Evolutionary conservation across 2,113 vertebrate species (phyloP).

Genomic region (Ornithorhynchus anatinus): DNA sequence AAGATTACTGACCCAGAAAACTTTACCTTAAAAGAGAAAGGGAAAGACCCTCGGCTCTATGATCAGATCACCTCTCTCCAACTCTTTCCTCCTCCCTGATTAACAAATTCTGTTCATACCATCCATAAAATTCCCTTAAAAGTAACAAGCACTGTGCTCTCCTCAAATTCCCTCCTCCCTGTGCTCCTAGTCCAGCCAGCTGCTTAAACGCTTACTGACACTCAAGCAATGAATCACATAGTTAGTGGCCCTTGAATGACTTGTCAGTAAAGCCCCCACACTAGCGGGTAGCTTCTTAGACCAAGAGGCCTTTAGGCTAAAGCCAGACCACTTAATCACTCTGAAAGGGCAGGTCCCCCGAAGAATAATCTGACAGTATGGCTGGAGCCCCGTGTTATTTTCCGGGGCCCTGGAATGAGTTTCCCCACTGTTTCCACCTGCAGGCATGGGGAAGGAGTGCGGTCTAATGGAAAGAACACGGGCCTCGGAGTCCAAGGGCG

Average conservation of each 20-base stretch:
- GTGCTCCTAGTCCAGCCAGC: no score
- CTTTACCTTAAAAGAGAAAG: conserved; percentile 26
- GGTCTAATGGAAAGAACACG: no score
- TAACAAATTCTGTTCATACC: conserved; percentile 28
- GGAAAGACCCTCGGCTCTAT: conserved; percentile 23
- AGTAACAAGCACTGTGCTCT: conserved; percentile 53
- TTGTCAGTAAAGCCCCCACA: conserved; percentile 25
- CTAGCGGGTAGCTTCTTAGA: conserved; percentile 32
- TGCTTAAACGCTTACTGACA: conserved; percentile 48
- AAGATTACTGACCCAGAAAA: conserved; percentile 40
- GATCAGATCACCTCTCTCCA: conserved; percentile 19
- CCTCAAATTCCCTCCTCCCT: conserved; percentile 43
- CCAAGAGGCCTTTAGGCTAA: conserved; percentile 46
- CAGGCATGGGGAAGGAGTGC: no score
- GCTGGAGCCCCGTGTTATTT: background rate
- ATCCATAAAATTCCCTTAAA: conserved; percentile 53
- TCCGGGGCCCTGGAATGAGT: background rate
- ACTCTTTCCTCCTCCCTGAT: background rate
- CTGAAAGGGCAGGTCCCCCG: background rate
- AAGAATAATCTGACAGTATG: background rate
- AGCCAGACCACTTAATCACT: conserved; percentile 26
- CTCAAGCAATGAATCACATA: conserved; percentile 47
- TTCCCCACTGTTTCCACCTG: background rate
- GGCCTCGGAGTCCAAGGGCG: no score
- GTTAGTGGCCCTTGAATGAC: conserved; percentile 34